phyloP scores from a whole-genome alignment of 1,140 invertebrate species.

The Eubasilissa regina region DNA sequence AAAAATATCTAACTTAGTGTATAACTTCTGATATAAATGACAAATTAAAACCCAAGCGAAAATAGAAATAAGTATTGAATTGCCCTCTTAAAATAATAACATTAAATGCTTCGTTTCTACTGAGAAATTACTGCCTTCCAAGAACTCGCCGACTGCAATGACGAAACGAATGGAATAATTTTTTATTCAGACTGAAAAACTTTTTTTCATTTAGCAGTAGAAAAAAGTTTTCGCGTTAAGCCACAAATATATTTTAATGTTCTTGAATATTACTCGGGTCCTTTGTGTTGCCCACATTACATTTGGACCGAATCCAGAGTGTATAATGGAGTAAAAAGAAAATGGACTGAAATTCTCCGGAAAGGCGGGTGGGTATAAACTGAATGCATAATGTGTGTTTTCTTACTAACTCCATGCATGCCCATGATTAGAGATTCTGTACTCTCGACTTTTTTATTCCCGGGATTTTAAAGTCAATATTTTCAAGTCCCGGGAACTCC shows the following conservation, averaged over 20 bases:
- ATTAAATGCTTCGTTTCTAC: background rate
- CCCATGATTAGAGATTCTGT: no score
- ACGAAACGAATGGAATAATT: background rate
- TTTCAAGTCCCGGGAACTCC: no score
- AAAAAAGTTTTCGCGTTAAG: background rate
- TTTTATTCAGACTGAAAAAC: background rate
- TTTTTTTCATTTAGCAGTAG: background rate
- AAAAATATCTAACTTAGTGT: no score
- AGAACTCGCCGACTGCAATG: background rate
- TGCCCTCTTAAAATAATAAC: no score
- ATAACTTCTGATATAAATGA: no score
- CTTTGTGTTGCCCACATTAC: background rate
- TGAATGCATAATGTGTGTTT: background rate
- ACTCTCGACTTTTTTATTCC: no score
- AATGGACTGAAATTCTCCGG: background rate
- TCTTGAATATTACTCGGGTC: constrained; percentile 1
- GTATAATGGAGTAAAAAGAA: background rate
- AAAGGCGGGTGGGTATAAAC: background rate
- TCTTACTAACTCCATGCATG: background rate
- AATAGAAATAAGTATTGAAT: no score
- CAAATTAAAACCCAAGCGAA: no score
- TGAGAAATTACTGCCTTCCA: background rate
- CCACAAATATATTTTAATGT: background rate
- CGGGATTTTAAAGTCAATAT: no score
- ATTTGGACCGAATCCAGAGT: constrained; percentile 8